Percentiles rank a stretch among this genome's conserved stretches.
Conservation (phyloP, 2,797 vertebrate genomes). For the Tragelaphus oryx region DNA sequence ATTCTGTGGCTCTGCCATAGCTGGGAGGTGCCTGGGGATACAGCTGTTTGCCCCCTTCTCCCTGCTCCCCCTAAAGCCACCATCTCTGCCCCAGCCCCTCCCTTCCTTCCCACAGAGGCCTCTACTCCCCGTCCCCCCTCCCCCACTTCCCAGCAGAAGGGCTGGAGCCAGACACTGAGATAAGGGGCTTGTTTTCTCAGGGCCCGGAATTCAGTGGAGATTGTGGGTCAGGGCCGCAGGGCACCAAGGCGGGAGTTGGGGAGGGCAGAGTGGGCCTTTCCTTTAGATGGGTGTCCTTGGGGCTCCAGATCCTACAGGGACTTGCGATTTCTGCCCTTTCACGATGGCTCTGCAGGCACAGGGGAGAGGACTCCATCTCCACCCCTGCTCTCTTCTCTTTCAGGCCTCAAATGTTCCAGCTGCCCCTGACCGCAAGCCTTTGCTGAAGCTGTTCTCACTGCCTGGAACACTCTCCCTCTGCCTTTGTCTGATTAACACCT, state of each 20-base stretch:
- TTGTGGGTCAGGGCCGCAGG: constrained; percentile 18
- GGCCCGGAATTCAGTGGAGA: neutral
- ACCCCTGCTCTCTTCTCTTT: neutral
- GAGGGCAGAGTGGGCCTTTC: neutral
- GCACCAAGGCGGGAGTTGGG: neutral
- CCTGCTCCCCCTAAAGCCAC: neutral
- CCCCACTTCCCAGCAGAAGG: constrained; percentile 58
- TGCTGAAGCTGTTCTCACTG: neutral
- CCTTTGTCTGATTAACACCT: no score
- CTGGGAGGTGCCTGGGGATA: neutral
- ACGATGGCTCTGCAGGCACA: accelerated
- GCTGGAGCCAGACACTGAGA: constrained; percentile 47
- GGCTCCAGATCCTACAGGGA: neutral
- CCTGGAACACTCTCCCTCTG: neutral
- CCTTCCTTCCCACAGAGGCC: constrained; percentile 45
- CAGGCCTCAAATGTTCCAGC: neutral
- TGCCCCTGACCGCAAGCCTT: neutral
- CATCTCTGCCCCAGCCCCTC: neutral
- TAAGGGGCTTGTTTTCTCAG: constrained; percentile 52
- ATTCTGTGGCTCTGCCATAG: neutral
- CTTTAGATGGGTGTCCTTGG: neutral
- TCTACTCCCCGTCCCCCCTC: neutral
- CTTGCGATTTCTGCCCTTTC: neutral
- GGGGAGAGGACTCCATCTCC: neutral
- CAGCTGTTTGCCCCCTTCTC: neutral